phyloP scores from a whole-genome alignment of 1,140 invertebrate species.

The Drosophila rufa region DNA sequence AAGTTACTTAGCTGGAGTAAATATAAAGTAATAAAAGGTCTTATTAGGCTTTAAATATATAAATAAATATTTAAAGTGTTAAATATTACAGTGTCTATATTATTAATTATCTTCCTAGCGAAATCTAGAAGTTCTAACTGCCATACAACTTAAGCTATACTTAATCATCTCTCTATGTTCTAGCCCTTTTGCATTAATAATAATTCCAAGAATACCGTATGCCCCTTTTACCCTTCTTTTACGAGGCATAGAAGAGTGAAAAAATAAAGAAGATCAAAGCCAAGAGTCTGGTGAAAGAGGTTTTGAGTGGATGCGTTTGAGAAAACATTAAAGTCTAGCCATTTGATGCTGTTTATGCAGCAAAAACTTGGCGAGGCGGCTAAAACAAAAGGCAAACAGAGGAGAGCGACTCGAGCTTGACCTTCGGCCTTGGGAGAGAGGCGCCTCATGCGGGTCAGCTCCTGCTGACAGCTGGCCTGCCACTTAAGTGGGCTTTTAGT shows the following conservation, averaged over 20 bases:
- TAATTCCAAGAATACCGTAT: background rate
- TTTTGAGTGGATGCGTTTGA: constrained; percentile 68
- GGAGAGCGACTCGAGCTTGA: constrained; percentile 40
- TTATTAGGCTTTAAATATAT: no score
- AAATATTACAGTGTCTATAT: background rate
- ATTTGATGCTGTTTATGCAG: constrained; percentile 55
- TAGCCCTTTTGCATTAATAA: background rate
- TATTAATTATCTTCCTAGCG: background rate
- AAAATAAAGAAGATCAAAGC: constrained; percentile 65
- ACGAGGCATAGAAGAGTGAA: constrained; percentile 3
- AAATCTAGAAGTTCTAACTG: background rate
- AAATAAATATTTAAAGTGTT: no score
- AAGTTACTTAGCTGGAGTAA: no score
- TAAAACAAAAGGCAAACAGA: constrained; percentile 37
- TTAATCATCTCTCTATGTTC: no score
- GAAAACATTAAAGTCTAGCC: constrained; percentile 70
- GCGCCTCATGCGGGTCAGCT: constrained; percentile 42
- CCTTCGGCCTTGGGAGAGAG: constrained; percentile 26
- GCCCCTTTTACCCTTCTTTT: background rate
- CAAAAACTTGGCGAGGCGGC: constrained; percentile 29
- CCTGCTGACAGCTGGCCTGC: constrained; percentile 49
- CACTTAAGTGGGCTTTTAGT: constrained; percentile 63
- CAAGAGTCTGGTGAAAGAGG: constrained; percentile 36
- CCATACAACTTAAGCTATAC: background rate
- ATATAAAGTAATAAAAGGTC: no score